These are phyloP conservation scores for Cyprinodon tularosa DNA, from an alignment of 2,113 vertebrate species.

Conservation along the genomic window DNA sequence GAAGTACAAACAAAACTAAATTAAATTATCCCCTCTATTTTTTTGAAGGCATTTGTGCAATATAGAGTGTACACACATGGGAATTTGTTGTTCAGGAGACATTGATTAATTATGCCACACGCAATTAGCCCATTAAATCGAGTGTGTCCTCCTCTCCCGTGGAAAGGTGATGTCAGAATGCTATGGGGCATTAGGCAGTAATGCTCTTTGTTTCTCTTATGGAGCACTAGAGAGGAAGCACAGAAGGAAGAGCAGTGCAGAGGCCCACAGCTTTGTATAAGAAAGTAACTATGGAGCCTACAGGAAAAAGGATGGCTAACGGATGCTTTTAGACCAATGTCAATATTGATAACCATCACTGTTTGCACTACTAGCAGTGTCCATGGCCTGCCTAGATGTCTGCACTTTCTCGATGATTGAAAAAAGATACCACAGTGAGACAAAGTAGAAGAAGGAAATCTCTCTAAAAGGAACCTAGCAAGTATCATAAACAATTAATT, in stretches of 20 bases:
- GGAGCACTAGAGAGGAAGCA: constrained; percentile 53
- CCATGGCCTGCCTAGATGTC: constrained; percentile 55
- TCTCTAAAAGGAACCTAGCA: neutral
- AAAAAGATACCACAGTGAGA: constrained; percentile 63
- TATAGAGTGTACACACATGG: constrained; percentile 57
- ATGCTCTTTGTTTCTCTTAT: constrained; percentile 68
- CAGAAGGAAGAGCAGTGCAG: constrained; percentile 29
- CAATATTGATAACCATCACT: constrained; percentile 75
- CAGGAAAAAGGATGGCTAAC: constrained; percentile 66
- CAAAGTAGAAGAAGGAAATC: constrained; percentile 44
- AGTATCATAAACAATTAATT: neutral
- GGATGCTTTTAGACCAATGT: constrained; percentile 72
- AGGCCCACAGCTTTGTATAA: constrained; percentile 57
- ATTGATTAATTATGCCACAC: constrained; percentile 84
- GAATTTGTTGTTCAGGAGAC: constrained; percentile 76
- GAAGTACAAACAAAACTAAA: constrained; percentile 68
- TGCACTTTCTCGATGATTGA: constrained; percentile 65
- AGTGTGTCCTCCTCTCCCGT: constrained; percentile 80
- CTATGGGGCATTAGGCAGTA: constrained; percentile 76
- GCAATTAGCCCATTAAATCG: constrained; percentile 82
- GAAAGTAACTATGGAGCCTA: constrained; percentile 45
- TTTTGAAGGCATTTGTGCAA: constrained; percentile 57
- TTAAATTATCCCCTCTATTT: constrained; percentile 63
- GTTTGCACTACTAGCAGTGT: constrained; percentile 64
- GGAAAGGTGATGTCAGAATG: constrained; percentile 81